Evolutionary conservation across 2,888 invertebrate species (phyloP), one percentile per base, ranked within the genome.

Genomic region (Endomychus coccineus): DNA sequence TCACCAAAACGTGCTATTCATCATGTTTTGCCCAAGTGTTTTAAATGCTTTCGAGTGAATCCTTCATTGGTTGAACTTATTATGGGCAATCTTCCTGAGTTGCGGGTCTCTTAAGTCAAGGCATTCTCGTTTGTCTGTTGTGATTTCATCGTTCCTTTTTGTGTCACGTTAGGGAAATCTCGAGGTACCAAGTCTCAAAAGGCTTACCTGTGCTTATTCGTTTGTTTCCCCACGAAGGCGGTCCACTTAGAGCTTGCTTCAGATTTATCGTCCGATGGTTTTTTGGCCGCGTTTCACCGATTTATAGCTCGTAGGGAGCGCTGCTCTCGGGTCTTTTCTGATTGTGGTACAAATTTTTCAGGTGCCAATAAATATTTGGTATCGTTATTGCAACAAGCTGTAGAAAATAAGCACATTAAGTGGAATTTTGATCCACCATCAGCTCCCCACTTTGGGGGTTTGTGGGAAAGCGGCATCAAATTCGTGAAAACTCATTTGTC

Each of bases 351-450:
- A 4, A 55, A 48, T 17, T 55, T 34, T 34, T 32, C 24, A 9
- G n/a, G 44, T 7, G 46, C 44, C 16, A 29, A 34, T n/a, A 33
- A 21, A 2, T 19, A 28, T n/a, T 14, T 41, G 30, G 16, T 30
- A 40, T 5, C 11, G 7, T 34, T 32, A n/a, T 13, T 15, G 1
- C n/a, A 27, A 7, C 3, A 11, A 2, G 40, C 31, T 10, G 17
- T 15, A 1, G 11, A 27, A 7, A 3, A 11, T 2, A 38, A 40
- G 19, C 22, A 29, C 16, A 34, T 42, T 7, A 15, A 40, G 15
- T 58, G 56, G 55, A 37, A 49, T 24, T 62, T 57, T 33, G 55
- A 46, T 33, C 56, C 58, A 3, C 50, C 59, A 4, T 16, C 32
- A 17, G 39, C 50, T 9, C 57, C 56, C 2, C 49, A 58, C 34